These are phyloP conservation scores for Rallus limicola DNA, from an alignment of 2,113 vertebrate species.

Conservation along the genomic window DNA sequence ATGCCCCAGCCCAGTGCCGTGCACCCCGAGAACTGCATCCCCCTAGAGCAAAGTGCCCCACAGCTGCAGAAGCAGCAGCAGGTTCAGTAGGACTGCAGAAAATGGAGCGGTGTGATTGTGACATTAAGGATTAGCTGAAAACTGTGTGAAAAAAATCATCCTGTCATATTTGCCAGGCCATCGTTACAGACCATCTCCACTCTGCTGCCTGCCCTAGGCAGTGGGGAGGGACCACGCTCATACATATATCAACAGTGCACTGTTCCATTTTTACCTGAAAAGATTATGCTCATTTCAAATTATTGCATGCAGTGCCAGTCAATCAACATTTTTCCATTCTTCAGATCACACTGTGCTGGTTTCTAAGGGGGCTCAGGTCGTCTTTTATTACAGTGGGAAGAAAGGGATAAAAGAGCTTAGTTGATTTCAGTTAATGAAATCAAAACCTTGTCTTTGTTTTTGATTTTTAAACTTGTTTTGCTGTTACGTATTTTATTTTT, in stretches of 20 bases:
- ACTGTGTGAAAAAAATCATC: not conserved
- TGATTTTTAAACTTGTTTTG: not conserved
- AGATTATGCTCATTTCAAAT: slow-evolving; percentile 45
- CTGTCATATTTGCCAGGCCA: not conserved
- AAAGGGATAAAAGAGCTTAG: slow-evolving; percentile 14
- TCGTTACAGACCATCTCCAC: not conserved
- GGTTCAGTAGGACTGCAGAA: not conserved
- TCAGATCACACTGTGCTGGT: slow-evolving; percentile 30
- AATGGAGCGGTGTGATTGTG: not conserved
- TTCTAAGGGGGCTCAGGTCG: not conserved
- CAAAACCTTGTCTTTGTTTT: not conserved
- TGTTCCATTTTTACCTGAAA: not conserved
- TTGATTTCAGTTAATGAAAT: slow-evolving; percentile 28
- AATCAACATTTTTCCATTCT: slow-evolving; percentile 33
- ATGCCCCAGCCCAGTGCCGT: not conserved
- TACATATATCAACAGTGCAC: not conserved
- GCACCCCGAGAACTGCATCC: not conserved
- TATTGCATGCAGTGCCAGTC: slow-evolving; percentile 29
- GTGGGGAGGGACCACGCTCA: not conserved
- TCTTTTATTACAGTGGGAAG: not conserved
- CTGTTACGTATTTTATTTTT: not conserved
- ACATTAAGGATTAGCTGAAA: not conserved
- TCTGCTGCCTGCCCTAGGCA: not conserved
- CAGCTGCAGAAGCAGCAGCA: not conserved
- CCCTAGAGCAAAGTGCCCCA: not conserved